Percentiles rank a stretch among this genome's conserved stretches.
Conservation (phyloP, 2,113 vertebrate genomes). For the Coracopsis vasa region DNA sequence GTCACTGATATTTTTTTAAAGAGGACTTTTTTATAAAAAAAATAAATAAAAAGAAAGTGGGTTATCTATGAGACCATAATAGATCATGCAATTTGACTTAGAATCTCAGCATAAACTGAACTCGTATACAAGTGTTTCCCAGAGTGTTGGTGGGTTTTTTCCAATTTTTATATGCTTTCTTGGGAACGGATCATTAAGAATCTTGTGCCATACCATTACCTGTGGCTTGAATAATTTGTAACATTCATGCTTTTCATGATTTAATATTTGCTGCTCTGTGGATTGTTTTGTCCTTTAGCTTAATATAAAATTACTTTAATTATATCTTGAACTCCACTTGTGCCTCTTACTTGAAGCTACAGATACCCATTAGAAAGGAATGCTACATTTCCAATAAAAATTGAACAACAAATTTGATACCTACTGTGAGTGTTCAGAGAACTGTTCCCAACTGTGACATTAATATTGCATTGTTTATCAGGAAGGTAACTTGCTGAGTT, state of each 20-base stretch:
- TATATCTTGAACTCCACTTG: slow-evolving; percentile 8
- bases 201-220: neutral
- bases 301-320: slow-evolving; percentile 43
- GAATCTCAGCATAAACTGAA: neutral
- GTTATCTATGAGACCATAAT: neutral
- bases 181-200: neutral
- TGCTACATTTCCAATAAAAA: slow-evolving; percentile 53
- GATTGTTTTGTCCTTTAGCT: slow-evolving; percentile 6
- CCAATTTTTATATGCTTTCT: neutral
- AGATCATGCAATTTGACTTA: neutral
- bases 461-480: slow-evolving; percentile 79
- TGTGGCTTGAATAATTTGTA: neutral
- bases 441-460: slow-evolving; percentile 66
- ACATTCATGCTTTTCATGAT: neutral
- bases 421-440: slow-evolving; percentile 68
- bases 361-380: slow-evolving; percentile 41
- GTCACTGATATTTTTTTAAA: neutral
- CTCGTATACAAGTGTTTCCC: neutral
- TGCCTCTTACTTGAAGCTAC: slow-evolving; percentile 38
- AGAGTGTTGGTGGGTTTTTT: neutral
- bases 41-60: neutral
- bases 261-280: neutral
- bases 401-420: slow-evolving; percentile 56
- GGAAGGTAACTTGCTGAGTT: slow-evolving; percentile 66
- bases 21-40: neutral